Conservation (phyloP, 1,140 invertebrate species). For the Drosophila punjabiensis region DNA sequence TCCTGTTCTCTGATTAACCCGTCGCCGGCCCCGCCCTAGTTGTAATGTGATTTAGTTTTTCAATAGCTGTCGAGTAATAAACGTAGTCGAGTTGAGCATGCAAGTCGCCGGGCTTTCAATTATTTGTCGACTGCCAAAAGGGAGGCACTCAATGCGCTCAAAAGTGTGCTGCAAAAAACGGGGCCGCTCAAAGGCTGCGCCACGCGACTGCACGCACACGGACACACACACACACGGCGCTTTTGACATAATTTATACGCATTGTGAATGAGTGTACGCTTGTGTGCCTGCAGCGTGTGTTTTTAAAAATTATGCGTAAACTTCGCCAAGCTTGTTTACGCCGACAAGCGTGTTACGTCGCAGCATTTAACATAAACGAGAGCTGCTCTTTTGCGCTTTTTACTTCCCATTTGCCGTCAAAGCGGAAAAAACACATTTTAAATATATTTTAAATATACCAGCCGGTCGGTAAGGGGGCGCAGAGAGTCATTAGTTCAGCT, state of each 20-base stretch:
- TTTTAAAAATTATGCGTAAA: constrained; percentile 70
- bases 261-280: constrained; percentile 33
- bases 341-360: constrained; percentile 59
- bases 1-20: constrained; percentile 11
- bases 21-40: constrained; percentile 19
- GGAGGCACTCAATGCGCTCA: constrained; percentile 37
- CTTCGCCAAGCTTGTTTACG: constrained; percentile 61
- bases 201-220: constrained; percentile 1
- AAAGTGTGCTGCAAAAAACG: constrained; percentile 52
- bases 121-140: constrained; percentile 48
- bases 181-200: constrained; percentile 21
- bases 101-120: constrained; percentile 47
- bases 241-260: constrained; percentile 59
- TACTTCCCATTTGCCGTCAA: constrained; percentile 41
- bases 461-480: constrained; percentile 7
- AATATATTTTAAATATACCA: constrained; percentile 38
- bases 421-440: constrained; percentile 32
- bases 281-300: constrained; percentile 52
- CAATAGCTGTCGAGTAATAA: constrained; percentile 45
- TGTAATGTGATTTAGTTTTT: constrained; percentile 26
- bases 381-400: constrained; percentile 46
- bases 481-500: constrained; percentile 46
- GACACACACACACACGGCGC: neutral
- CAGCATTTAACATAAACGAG: constrained; percentile 52
- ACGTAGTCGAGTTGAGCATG: constrained; percentile 48